Evolutionary conservation across 2,888 invertebrate genomes (phyloP).

Genomic region (Helobdella robusta): DNA sequence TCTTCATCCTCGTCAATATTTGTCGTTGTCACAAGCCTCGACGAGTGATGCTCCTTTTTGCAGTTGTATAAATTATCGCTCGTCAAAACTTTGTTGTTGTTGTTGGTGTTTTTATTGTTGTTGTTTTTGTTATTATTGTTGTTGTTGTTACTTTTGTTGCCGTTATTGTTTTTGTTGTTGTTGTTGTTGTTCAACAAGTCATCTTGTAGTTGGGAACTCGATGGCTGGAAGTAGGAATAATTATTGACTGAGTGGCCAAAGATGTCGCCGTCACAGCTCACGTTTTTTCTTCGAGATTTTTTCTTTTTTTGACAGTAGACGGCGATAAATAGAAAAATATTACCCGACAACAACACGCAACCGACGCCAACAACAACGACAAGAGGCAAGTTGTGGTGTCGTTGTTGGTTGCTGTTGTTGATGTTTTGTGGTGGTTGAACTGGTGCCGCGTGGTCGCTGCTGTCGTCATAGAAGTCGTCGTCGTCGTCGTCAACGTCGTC

Average conservation of each 20-base stretch:
- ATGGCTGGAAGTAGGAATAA: too few species aligned
- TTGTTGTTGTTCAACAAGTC: too few species aligned
- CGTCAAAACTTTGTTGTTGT: too few species aligned
- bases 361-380: slow-evolving; percentile 70
- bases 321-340: slow-evolving; percentile 83
- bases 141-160: too few species aligned
- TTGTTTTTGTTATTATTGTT: too few species aligned
- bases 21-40: too few species aligned
- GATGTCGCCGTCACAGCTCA: slow-evolving; percentile 6
- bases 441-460: neutral
- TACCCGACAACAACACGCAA: slow-evolving; percentile 77
- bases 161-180: too few species aligned
- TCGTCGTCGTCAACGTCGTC: neutral
- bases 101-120: too few species aligned
- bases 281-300: slow-evolving; percentile 36
- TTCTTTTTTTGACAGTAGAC: slow-evolving; percentile 70
- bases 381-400: slow-evolving; percentile 34
- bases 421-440: neutral
- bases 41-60: too few species aligned
- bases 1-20: neutral
- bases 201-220: too few species aligned
- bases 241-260: too few species aligned
- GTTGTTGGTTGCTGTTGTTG: neutral
- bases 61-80: too few species aligned
- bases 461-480: neutral